Percentiles rank a stretch among this genome's conserved stretches.
phyloP scores from a whole-genome alignment of 2,888 invertebrate genomes.

The Neoitamus cyanurus region DNA sequence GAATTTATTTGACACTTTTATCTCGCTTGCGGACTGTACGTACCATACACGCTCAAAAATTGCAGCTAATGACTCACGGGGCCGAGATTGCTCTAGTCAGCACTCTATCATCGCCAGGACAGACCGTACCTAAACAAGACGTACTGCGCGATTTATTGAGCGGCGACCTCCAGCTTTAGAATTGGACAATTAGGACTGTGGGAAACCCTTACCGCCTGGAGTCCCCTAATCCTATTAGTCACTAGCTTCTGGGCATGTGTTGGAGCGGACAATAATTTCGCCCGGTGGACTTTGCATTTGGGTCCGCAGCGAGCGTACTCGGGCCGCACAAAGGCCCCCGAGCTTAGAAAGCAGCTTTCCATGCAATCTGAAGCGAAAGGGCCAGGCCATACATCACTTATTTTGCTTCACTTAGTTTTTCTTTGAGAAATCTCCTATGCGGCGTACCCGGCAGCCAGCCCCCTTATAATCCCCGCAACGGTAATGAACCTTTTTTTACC shows the following conservation, averaged over 20 bases:
- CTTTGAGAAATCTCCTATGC: neutral
- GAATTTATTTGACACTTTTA: constrained; percentile 1
- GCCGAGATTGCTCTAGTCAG: neutral
- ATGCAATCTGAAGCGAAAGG: neutral
- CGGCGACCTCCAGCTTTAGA: neutral
- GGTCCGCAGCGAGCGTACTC: neutral
- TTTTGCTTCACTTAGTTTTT: neutral
- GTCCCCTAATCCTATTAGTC: neutral
- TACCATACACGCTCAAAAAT: neutral
- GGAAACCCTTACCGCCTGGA: neutral
- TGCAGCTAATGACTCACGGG: neutral
- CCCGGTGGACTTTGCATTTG: neutral
- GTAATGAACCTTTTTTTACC: constrained; percentile 1
- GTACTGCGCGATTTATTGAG: neutral
- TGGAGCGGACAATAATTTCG: neutral
- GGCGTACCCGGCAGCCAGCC: neutral
- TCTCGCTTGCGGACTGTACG: neutral
- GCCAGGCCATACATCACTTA: neutral
- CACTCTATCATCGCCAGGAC: neutral
- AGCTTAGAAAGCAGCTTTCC: neutral
- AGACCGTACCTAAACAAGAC: neutral
- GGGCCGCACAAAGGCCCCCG: neutral
- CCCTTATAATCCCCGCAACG: neutral
- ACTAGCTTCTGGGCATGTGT: neutral
- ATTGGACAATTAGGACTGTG: neutral